phyloP scores from a whole-genome alignment of 1,140 invertebrate genomes.

The Drosophila novamexicana region DNA sequence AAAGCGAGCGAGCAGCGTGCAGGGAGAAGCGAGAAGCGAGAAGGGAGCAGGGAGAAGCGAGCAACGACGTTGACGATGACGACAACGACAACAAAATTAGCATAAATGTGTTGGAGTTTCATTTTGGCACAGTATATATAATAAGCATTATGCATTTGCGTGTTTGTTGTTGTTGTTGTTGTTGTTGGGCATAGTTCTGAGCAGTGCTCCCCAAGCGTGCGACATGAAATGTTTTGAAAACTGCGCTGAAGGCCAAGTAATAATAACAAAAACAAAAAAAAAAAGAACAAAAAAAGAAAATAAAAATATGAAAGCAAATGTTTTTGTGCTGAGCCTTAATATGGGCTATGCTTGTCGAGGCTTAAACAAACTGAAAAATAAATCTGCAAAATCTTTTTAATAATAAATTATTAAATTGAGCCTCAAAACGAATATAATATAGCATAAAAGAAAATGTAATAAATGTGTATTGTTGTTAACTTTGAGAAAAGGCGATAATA shows the following conservation, averaged over 20 bases:
- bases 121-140: conserved; percentile 56
- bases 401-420: too few species aligned
- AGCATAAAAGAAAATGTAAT: too few species aligned
- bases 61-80: conserved; percentile 40
- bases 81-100: conserved; percentile 54
- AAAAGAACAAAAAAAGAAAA: not conserved
- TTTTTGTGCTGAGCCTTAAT: conserved; percentile 25
- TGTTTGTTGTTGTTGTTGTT: conserved; percentile 36
- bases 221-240: conserved; percentile 50
- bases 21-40: not conserved
- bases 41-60: not conserved
- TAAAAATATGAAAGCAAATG: conserved; percentile 1
- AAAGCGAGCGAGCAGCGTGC: not conserved
- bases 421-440: too few species aligned
- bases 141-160: conserved; percentile 55
- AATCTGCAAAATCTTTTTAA: too few species aligned
- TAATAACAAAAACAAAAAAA: conserved; percentile 10
- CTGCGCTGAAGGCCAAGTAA: conserved; percentile 39
- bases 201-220: conserved; percentile 44
- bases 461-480: too few species aligned
- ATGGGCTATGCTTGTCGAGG: conserved; percentile 19
- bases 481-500: too few species aligned
- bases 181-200: conserved; percentile 50
- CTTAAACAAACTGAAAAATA: conserved; percentile 19
- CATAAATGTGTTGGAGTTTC: conserved; percentile 57